Evolutionary conservation across 2,888 invertebrate species (phyloP), one percentile per base, ranked within the genome.

Genomic region (Hyppa rectilinea): DNA sequence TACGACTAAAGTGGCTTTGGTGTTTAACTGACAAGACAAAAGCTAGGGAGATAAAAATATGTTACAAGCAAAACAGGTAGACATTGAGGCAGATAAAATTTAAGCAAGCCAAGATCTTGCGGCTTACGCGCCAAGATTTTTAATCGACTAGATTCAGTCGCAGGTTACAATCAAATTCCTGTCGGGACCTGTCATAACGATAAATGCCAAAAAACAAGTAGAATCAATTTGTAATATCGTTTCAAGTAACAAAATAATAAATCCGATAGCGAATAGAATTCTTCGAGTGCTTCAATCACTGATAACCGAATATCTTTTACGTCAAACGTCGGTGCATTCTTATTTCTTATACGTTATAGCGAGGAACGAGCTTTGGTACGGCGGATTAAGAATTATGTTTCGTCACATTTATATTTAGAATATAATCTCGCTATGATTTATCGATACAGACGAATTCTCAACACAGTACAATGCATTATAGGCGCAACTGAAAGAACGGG

Each of bases 291-390:
- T 52, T 60, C 29, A 63, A 56, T 64, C 52, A 71, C 63, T 63
- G 80, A 81, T 71, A 71, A 10, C 34, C n/a, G 31, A 58, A 43
- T 63, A 82, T 82, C 49, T 75, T 50, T 56, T 71, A 61, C 75
- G 71, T 79, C 71, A 71, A 75, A 36, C 53, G 56, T 34, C 53
- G 56, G 58, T 75, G 62, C 50, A 71, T 56, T 72, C 31, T 43
- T 58, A 45, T 56, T 65, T 56, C 9, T 7, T 40, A 29, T 36
- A n/a, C 45, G 17, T 64, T 49, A 47, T 50, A 34, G 49, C 40
- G 17, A 45, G 40, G 34, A 29, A 31, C 40, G 20, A 52, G 20
- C 23, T 50, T 50, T 40, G 61, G 38, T 53, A 47, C 6, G 29
- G 10, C 20, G 12, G 49, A 67, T 50, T 68, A 59, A 55, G 45